phyloP scores from a whole-genome alignment of 2,888 invertebrate genomes.

The Habrosyne pyritoides region DNA sequence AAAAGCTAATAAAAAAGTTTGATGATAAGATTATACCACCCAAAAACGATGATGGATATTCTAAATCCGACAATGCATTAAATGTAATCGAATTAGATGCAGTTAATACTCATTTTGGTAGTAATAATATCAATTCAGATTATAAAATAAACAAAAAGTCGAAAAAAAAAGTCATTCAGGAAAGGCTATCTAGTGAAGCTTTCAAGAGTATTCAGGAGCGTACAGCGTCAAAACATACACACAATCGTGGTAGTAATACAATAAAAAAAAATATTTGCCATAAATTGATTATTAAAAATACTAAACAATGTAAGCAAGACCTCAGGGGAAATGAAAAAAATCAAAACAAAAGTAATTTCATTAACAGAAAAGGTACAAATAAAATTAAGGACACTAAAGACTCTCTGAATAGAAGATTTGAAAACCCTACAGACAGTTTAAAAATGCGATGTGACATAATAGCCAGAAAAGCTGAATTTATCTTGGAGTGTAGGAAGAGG shows the following conservation, averaged over 20 bases:
- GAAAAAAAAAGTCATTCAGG: not conserved
- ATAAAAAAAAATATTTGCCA: conserved; percentile 7
- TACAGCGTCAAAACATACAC: not conserved
- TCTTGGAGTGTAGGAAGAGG: conserved; percentile 23
- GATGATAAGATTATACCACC: not conserved
- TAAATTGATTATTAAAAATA: conserved; percentile 6
- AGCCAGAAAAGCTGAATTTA: conserved; percentile 25
- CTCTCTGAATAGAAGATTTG: conserved; percentile 29
- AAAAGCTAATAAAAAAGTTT: conserved; percentile 10
- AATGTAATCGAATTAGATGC: not conserved
- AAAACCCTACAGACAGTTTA: conserved; percentile 32
- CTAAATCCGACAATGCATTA: not conserved
- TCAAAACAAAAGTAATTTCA: conserved; percentile 12
- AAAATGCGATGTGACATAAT: conserved; percentile 36
- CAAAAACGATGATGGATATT: not conserved
- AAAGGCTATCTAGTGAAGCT: not conserved
- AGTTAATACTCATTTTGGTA: not conserved
- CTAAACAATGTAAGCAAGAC: conserved; percentile 13
- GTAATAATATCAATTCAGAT: not conserved
- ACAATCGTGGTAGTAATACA: not conserved
- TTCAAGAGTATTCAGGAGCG: not conserved
- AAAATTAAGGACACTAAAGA: conserved; percentile 13
- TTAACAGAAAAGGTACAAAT: conserved; percentile 7
- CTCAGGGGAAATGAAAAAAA: conserved; percentile 12
- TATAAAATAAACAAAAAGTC: not conserved